Evolutionary conservation across 2,113 vertebrate species (phyloP), one percentile per base, ranked within the genome.

Genomic region (Caloenas nicobarica): DNA sequence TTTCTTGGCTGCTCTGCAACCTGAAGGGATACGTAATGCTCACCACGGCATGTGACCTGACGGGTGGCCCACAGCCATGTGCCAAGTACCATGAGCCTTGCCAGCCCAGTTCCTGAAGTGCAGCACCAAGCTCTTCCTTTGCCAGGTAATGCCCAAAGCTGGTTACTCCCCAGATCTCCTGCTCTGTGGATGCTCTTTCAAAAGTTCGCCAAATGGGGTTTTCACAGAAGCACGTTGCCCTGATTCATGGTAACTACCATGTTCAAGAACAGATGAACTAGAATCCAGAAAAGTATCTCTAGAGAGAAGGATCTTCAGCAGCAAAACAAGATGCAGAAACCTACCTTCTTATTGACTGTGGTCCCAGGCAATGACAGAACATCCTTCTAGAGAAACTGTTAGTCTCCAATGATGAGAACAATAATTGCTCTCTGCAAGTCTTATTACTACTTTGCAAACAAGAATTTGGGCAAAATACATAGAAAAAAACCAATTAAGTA

Each of bases 271-370:
- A 56, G 58, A 25, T 34, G 38, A 90, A 65, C 34, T 36, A 8
- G 26, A 80, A 86, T 29, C 34, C 29, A 56, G n/a, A 56, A 28
- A 51, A 82, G 51, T 40, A 40, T 36, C 23, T 48, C 33, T 16
- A 60, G 26, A 77, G 23, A 57, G 33, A 92, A 72, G 9, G 23
- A 68, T 46, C 13, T 76, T 17, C 33, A 88, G 58, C 54, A 70
- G 16, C 31, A 88, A 62, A 90, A 76, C 18, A 34, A 73, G 50
- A 42, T 56, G 54, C 40, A 91, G 72, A 89, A 92, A 86, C 10
- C 24, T 50, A 28, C 4, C 25, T 73, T 78, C 26, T 46, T 16
- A 65, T 3, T 38, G 46, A 33, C 29, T 56, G 22, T 9, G 4
- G 23, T 58, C n/a, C 18, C 69, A 74, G 28, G 18, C n/a, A 87